Conservation (phyloP, 2,888 invertebrate genomes). For the Sepioteuthis lessoniana region DNA sequence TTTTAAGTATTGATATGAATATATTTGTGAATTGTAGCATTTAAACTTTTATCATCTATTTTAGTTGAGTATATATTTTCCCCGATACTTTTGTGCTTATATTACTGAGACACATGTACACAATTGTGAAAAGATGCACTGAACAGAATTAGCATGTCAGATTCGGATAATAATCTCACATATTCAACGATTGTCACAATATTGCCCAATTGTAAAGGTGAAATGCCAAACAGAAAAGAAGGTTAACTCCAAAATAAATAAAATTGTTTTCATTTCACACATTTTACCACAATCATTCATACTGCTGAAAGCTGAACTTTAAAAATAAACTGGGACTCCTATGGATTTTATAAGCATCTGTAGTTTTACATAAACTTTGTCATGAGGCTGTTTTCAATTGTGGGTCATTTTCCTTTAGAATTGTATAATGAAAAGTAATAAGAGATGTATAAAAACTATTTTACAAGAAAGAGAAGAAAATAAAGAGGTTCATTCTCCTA, state of each 20-base stretch:
- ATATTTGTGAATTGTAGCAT: no score
- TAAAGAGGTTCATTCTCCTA: no score
- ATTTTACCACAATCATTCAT: background rate
- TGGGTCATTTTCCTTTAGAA: background rate
- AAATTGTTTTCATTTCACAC: background rate
- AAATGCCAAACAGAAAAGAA: background rate
- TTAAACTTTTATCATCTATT: no score
- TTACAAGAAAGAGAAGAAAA: no score
- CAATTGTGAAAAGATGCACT: background rate
- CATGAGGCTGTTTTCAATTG: background rate
- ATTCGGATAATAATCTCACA: background rate
- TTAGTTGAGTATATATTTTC: no score
- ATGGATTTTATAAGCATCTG: background rate
- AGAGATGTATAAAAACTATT: background rate
- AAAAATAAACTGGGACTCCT: background rate
- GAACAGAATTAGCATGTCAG: background rate
- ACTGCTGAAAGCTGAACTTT: background rate
- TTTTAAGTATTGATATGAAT: no score
- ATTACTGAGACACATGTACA: background rate
- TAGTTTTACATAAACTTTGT: background rate
- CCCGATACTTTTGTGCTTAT: no score
- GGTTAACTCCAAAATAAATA: background rate
- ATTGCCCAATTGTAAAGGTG: background rate
- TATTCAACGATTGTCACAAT: conserved; percentile 6
- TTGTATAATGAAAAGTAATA: background rate